These are phyloP conservation scores for Recurvirostra avosetta DNA, from an alignment of 2,113 vertebrate species.

Conservation along the genomic window DNA sequence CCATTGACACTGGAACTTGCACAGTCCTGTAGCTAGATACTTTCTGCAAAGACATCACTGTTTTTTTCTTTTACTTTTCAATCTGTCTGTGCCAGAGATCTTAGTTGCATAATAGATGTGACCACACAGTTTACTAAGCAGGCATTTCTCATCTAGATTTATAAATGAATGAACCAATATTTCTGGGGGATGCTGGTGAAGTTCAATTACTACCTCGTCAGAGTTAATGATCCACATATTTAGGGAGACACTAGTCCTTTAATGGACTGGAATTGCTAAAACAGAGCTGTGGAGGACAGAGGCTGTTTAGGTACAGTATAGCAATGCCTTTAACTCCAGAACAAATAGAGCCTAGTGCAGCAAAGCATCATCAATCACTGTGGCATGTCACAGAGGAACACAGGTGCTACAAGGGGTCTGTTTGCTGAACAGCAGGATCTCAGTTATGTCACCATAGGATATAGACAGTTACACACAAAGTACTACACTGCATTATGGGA, in stretches of 20 bases:
- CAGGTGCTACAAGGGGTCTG: neutral
- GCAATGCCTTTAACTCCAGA: neutral
- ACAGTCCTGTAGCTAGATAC: neutral
- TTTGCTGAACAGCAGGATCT: neutral
- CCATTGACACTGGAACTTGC: neutral
- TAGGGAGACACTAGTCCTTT: neutral
- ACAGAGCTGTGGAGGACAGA: neutral
- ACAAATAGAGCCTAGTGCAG: neutral
- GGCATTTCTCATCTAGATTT: neutral
- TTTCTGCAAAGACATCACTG: neutral
- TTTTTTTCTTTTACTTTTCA: neutral
- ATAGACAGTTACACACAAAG: neutral
- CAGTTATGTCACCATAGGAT: neutral
- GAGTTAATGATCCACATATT: neutral
- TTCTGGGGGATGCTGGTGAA: neutral
- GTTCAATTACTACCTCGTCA: neutral
- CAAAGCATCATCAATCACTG: neutral
- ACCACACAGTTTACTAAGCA: neutral
- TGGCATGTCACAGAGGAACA: fast-evolving
- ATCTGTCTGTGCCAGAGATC: neutral
- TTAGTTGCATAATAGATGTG: neutral
- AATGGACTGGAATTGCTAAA: neutral
- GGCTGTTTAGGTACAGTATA: neutral
- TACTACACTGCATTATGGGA: neutral
- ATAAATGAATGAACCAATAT: neutral